A percentile compares a stretch with the other conserved stretches of the same genome.
These are phyloP conservation scores for Anastatus disparis DNA, from an alignment of 1,140 invertebrate species.

Conservation along the genomic window DNA sequence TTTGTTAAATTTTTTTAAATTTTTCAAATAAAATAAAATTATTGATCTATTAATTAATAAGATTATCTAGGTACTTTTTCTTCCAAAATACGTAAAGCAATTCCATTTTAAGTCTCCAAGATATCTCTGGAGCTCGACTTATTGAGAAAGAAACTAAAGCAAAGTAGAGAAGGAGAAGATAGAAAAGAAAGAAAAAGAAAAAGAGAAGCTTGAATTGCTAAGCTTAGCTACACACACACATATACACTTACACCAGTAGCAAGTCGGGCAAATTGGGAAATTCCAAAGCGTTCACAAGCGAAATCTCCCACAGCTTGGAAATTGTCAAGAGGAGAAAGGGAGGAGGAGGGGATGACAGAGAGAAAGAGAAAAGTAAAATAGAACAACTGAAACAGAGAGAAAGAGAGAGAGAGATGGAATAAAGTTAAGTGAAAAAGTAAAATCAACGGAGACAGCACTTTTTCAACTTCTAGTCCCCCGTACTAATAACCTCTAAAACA, in stretches of 20 bases:
- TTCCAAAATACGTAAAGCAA: too few relatives aligned
- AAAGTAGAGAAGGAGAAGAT: background rate
- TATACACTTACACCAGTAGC: background rate
- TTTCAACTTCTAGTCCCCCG: background rate
- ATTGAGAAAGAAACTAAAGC: background rate
- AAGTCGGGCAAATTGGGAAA: conserved; percentile 15
- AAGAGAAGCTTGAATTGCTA: too few relatives aligned
- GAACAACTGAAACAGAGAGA: background rate
- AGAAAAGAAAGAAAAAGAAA: background rate
- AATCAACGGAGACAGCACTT: conserved; percentile 16
- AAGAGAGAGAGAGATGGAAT: background rate
- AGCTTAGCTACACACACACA: too few relatives aligned
- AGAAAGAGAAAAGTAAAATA: background rate
- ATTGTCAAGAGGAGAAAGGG: too few relatives aligned
- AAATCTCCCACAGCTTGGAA: background rate
- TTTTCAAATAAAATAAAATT: too few relatives aligned
- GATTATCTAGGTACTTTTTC: too few relatives aligned
- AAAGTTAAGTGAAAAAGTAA: background rate
- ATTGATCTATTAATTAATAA: too few relatives aligned
- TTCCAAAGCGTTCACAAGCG: background rate
- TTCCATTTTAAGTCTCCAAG: too few relatives aligned
- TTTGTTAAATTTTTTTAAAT: too few relatives aligned
- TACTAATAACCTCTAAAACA: conserved; percentile 6
- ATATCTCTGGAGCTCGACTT: too few relatives aligned
- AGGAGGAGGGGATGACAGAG: background rate